Percentiles rank a stretch among this genome's conserved stretches.
phyloP scores from a whole-genome alignment of 2,113 vertebrate genomes.

The Xiphias gladius region DNA sequence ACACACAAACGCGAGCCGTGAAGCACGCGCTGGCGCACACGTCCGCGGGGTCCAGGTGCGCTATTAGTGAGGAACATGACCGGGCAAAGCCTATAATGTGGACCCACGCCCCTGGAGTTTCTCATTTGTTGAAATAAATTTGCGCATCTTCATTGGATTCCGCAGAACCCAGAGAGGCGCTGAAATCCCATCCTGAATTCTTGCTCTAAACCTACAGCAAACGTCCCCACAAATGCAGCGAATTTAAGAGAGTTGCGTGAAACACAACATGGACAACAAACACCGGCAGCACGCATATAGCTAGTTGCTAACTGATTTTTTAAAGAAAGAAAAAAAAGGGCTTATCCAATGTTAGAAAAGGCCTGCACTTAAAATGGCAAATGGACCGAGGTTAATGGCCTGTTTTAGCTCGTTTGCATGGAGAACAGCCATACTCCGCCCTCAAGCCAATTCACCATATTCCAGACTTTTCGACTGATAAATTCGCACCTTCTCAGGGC shows the following conservation, averaged over 20 bases:
- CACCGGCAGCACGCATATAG: not conserved
- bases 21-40: slow-evolving; percentile 53
- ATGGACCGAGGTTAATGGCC: slow-evolving; percentile 34
- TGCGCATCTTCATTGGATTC: slow-evolving; percentile 71
- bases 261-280: not conserved
- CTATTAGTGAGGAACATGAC: slow-evolving; percentile 81
- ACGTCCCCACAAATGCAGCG: not conserved
- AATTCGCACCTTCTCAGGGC: slow-evolving; percentile 30
- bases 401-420: slow-evolving; percentile 38
- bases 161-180: slow-evolving; percentile 13
- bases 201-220: not conserved
- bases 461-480: slow-evolving; percentile 39
- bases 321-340: not conserved
- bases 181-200: slow-evolving; percentile 36
- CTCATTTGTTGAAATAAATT: slow-evolving; percentile 72
- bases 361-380: slow-evolving; percentile 31
- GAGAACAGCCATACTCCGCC: slow-evolving; percentile 44
- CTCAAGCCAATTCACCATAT: slow-evolving; percentile 20
- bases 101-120: slow-evolving; percentile 75
- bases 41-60: slow-evolving; percentile 81
- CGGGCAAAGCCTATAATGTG: slow-evolving; percentile 78
- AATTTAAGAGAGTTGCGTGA: not conserved
- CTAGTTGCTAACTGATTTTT: not conserved
- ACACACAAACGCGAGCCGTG: slow-evolving; percentile 20
- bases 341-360: slow-evolving; percentile 10